Percentiles rank a stretch among this genome's conserved stretches.
Evolutionary conservation across 2,888 invertebrate genomes (phyloP).

Genomic region (Cheilosia impressa): DNA sequence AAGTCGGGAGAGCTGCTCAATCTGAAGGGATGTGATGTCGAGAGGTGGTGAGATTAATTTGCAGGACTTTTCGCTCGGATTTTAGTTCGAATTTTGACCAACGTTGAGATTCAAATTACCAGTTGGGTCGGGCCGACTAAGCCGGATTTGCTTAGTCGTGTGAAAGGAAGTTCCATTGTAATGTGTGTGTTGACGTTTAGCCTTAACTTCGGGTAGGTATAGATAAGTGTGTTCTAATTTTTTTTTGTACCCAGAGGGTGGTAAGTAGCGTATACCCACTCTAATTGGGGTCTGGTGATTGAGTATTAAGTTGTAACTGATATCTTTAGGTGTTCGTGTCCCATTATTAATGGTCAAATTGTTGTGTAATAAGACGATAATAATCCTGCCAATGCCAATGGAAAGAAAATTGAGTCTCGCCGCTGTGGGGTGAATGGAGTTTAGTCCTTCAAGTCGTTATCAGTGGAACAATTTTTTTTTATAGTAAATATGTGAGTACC

Average conservation of each 20-base stretch:
- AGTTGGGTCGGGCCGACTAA: conserved; percentile 59
- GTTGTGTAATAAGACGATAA: conserved; percentile 40
- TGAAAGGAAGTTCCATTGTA: conserved; percentile 64
- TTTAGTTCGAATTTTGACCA: conserved; percentile 41
- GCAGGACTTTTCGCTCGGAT: conserved; percentile 17
- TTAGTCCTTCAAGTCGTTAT: neutral
- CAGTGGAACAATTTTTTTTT: too few species aligned
- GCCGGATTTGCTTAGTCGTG: conserved; percentile 73
- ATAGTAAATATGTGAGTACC: too few species aligned
- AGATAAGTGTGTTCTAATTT: conserved; percentile 8
- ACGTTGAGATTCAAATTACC: conserved; percentile 63
- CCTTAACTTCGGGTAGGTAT: conserved; percentile 10
- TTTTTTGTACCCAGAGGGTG: neutral
- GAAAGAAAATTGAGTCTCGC: neutral
- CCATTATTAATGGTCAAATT: conserved; percentile 42
- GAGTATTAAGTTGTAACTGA: conserved; percentile 65
- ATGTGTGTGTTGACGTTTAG: neutral
- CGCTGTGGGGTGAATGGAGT: neutral
- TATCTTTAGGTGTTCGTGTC: conserved; percentile 41
- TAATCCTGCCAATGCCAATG: conserved; percentile 28
- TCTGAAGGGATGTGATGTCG: conserved; percentile 20
- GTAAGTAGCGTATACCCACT: neutral
- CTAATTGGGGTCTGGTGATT: conserved; percentile 67
- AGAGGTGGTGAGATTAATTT: conserved; percentile 37
- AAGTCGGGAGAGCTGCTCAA: neutral